Evolutionary conservation across 1,140 invertebrate genomes (phyloP), one percentile per base, ranked within the genome.

Genomic region (Idris sp.): DNA sequence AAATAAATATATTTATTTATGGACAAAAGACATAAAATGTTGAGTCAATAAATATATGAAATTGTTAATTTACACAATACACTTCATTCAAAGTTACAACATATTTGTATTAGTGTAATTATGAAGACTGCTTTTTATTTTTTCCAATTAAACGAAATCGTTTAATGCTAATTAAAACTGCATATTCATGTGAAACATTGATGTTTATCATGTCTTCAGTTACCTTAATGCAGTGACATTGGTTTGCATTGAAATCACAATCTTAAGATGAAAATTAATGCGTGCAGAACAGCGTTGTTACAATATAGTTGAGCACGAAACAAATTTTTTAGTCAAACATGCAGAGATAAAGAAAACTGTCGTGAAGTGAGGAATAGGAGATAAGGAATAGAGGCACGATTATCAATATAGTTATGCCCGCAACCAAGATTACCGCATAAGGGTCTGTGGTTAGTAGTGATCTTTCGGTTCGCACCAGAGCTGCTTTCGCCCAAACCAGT

Each of bases 341-440:
- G 11, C 28, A 8, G 15, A 62, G 43, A 62, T 77, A 56, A 73
- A 59, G 26, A 54, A 61, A 71, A 67, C 59, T 18, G 48, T 71
- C 41, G 38, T 38, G 40, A 71, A 44, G 30, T 69, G 41, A 56
- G 28, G 58, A 46, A 67, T 53, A 67, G 68, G 49, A 73, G 61
- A 77, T 68, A 71, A 67, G 79, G 76, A 64, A 54, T 48, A 51
- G 19, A 64, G 75, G 78, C 75, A 71, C 71, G 78, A 85, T 87
- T 84, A 85, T 86, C 78, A 80, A 83, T 86, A 80, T 85, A 85
- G 84, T 87, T 87, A 86, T 87, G 83, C 86, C 86, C 86, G 79
- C 86, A 87, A 87, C 85, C 85, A 86, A 84, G 85, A 87, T 88
- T 88, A 88, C 86, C 86, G 85, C 84, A 86, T 84, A 85, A 87